Evolutionary conservation across 2,888 invertebrate genomes (phyloP), one percentile per base, ranked within the genome.

Genomic region (Epinotia demarniana): DNA sequence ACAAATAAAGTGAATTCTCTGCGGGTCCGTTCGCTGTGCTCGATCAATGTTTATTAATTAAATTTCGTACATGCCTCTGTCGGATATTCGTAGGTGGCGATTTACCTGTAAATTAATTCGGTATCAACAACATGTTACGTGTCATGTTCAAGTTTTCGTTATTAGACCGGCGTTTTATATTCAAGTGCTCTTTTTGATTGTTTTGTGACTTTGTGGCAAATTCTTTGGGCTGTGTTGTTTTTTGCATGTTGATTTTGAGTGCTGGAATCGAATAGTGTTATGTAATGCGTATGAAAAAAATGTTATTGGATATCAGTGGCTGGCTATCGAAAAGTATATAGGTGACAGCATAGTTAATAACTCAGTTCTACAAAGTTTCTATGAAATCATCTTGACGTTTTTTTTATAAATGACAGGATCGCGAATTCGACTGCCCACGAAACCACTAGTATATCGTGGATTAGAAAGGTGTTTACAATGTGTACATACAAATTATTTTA

Each of bases 51-150:
- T 77, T 80, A 81, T 82, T 87, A 85, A 86, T 87, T 86, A 85
- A 86, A 84, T 85, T 85, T 83, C 84, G 80, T 82, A 85, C 86
- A 85, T 83, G 71, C 75, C 85, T 84, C 85, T 83, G 73, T 73
- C 78, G 75, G 75, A 80, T 81, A 83, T 83, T 84, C 80, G 79
- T 79, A 84, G 80, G 84, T 86, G 86, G 81, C 82, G 84, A 85
- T 86, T 86, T 83, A 82, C 85, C 81, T 84, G 84, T 79, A 79
- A 84, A 88, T 87, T 88, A 88, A 88, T 88, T 82, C 80, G 80
- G 77, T 77, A 79, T 78, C 79, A 83, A 75, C 80, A 78, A 75
- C 69, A 78, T 76, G 77, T 79, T 75, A 74, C 73, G 61, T 75
- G 76, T 74, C 73, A 60, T 72, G 71, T 73, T 49, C 69, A 61